Percentiles rank a stretch among this genome's conserved stretches.
Conservation (phyloP, 2,888 invertebrate genomes). For the Alviniconcha strummeri region DNA sequence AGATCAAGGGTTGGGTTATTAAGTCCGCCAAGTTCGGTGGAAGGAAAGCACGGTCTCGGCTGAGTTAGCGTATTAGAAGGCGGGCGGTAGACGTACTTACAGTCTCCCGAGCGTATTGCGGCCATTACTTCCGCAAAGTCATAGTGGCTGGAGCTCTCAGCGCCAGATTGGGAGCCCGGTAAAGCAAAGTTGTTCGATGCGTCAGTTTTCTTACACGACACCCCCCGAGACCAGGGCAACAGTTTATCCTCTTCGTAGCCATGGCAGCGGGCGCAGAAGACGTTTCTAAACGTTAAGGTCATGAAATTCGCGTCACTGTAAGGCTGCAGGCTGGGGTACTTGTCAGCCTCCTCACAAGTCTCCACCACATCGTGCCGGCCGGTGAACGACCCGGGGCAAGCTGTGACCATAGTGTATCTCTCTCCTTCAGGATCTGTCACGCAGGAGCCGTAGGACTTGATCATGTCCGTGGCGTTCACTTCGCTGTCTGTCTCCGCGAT, state of each 20-base stretch:
- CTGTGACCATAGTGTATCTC: conserved; percentile 13
- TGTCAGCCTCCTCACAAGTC: background rate
- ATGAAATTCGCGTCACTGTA: conserved; percentile 23
- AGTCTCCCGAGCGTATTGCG: conserved; percentile 11
- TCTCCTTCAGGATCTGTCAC: conserved; percentile 22
- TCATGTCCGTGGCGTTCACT: conserved; percentile 2
- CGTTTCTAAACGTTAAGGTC: conserved; percentile 31
- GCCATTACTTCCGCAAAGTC: background rate
- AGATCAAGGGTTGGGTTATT: background rate
- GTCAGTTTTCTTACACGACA: background rate
- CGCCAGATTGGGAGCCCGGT: background rate
- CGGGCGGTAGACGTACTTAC: conserved; percentile 17
- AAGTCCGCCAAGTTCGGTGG: background rate
- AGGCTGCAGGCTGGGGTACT: conserved; percentile 16
- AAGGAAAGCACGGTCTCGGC: conserved; percentile 18
- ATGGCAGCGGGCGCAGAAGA: conserved; percentile 31
- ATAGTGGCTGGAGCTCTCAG: background rate
- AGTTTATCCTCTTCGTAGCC: conserved; percentile 9
- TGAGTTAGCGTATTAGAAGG: background rate
- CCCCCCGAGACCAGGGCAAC: conserved; percentile 18
- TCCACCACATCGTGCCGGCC: background rate
- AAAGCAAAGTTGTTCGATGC: background rate
- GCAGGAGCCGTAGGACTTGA: conserved; percentile 19
- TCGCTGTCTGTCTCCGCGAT: conserved; percentile 20
- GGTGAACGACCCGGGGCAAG: conserved; percentile 1